Base-by-base conservation (phyloP, 2,888 invertebrate genomes). In the Leucophenga maculata region DNA sequence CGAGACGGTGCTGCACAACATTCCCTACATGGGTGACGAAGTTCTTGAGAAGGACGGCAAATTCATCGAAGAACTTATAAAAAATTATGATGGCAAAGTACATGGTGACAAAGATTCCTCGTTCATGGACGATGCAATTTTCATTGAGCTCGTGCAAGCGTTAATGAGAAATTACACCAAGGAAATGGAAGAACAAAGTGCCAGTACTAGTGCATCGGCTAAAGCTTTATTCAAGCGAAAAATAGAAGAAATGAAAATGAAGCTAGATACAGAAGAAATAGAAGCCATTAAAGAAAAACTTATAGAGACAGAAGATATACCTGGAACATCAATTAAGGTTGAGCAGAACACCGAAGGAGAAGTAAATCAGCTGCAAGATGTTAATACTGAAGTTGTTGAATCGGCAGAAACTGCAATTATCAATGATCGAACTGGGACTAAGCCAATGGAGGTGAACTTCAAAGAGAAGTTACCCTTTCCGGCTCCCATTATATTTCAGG, bases 21-120 rank as follows among this genome's bases (percentile, higher is more conserved):
- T 99, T 85, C 99, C 99, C 0, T 99, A 99, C 86, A 98, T 99
- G 97, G 98, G 98, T 0, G 99, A 99, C 86, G 98, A 98, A 86
- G 94, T 97, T 70, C 90, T 98, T 60, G 98, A 98, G 87, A 95
- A 97, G 88, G 98, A 98, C 88, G 95, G 95, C 64, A 95, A 96
- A 72, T 99, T 99, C 88, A 97, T 98, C 79, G 97, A 98, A 89
- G 98, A 99, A 89, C 91, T 99, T 69, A 95, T 98, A 73, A 97
- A 97, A 88, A 98, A 98, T 89, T 99, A 99, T 88, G 98, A 99
- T 89, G 98, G 98, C 70, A 97, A 97, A 91, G 97, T 98, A 74
- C 97, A 97, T 89, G 93, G 97, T 6, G 97, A 97, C 85, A 92
- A 95, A 78, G 97, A 97, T 88, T 94, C 95, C 3, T 96, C 96